phyloP scores from a whole-genome alignment of 2,113 vertebrate species.

The Rhynchomys soricoides region DNA sequence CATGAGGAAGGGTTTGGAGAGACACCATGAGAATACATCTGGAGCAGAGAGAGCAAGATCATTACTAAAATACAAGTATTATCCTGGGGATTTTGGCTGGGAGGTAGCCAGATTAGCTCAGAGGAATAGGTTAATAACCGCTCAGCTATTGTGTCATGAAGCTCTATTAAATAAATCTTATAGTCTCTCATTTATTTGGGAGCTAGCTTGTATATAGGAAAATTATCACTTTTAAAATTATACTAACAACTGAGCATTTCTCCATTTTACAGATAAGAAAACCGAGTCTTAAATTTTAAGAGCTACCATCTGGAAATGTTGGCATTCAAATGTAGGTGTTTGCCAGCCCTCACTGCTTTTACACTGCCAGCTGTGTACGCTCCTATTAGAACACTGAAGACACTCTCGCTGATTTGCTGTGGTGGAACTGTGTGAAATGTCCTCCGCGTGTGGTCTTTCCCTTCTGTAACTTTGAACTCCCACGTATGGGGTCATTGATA shows the following conservation, averaged over 20 bases:
- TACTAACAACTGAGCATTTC: not conserved
- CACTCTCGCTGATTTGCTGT: not conserved
- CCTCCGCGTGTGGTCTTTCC: not conserved
- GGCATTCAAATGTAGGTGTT: not conserved
- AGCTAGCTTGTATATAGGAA: no score
- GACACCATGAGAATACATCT: no score
- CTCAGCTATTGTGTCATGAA: no score
- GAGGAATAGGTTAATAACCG: no score
- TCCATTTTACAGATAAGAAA: slow-evolving; percentile 29
- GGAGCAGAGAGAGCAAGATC: no score
- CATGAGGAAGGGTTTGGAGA: no score
- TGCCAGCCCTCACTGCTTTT: not conserved
- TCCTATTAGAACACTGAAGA: not conserved
- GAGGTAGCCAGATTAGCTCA: no score
- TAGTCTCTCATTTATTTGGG: no score
- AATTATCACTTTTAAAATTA: no score
- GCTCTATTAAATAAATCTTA: no score
- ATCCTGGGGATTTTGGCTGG: no score
- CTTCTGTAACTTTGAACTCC: slow-evolving; percentile 12
- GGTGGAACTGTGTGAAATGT: slow-evolving; percentile 9
- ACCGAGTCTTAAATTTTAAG: not conserved
- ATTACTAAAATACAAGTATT: no score
- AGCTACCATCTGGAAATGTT: slow-evolving; percentile 3
- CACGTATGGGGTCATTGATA: not conserved
- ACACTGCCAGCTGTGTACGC: not conserved